phyloP scores from a whole-genome alignment of 2,888 invertebrate species.

The Hyles lineata region DNA sequence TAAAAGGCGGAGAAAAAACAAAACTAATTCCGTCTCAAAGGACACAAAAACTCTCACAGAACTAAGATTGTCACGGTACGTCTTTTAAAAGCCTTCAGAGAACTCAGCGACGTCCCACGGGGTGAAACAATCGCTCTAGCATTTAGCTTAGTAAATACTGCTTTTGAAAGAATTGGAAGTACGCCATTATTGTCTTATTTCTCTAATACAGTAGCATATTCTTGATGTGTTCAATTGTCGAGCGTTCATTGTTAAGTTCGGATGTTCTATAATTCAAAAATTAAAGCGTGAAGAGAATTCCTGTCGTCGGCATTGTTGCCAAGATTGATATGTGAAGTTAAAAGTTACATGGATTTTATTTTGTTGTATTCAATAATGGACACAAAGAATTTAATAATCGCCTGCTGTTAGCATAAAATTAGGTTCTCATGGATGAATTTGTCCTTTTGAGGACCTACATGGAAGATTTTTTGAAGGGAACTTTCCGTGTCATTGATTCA shows the following conservation, averaged over 20 bases:
- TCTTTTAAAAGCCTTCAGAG: conserved; percentile 27
- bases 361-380: conserved; percentile 14
- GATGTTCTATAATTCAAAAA: conserved; percentile 59
- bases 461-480: neutral
- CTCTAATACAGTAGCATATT: conserved; percentile 60
- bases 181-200: conserved; percentile 51
- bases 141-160: conserved; percentile 49
- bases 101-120: conserved; percentile 49
- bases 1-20: conserved; percentile 53
- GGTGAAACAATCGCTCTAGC: conserved; percentile 53
- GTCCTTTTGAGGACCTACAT: conserved; percentile 19
- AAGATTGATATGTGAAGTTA: conserved; percentile 25
- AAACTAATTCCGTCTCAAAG: conserved; percentile 52
- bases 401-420: conserved; percentile 21
- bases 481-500: neutral
- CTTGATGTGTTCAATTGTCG: conserved; percentile 47
- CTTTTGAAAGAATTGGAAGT: conserved; percentile 54
- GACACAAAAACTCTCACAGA: conserved; percentile 61
- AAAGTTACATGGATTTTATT: conserved; percentile 21
- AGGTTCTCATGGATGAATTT: conserved; percentile 2
- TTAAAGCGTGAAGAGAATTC: conserved; percentile 53
- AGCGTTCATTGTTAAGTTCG: conserved; percentile 37
- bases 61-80: conserved; percentile 22
- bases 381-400: conserved; percentile 10
- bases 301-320: conserved; percentile 49